Conservation (phyloP, 2,797 vertebrate genomes). For the Cichlasoma orientale region DNA sequence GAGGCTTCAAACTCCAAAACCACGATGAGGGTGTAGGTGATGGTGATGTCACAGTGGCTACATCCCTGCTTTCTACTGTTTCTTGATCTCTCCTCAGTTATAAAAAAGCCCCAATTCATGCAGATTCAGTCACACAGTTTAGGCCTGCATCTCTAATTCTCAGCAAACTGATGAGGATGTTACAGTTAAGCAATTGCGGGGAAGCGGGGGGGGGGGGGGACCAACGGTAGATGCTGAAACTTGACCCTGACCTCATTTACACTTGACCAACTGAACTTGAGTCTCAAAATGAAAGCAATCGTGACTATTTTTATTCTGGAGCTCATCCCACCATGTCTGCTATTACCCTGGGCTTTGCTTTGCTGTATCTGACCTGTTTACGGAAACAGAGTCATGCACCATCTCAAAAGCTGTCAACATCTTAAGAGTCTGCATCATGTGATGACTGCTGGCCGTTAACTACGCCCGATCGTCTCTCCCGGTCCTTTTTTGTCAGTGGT, state of each 20-base stretch:
- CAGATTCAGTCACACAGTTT: neutral
- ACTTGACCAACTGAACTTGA: neutral
- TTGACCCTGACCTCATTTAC: accelerated
- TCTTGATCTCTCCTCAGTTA: accelerated
- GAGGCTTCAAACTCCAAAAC: no score
- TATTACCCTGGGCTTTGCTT: neutral
- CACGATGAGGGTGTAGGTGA: no score
- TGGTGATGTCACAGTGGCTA: no score
- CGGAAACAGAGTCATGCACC: conserved; percentile 6
- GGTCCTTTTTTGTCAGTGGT: conserved; percentile 10
- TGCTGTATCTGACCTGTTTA: neutral
- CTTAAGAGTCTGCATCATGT: neutral
- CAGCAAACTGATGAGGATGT: neutral
- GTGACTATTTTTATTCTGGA: conserved; percentile 20
- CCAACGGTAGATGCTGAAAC: neutral
- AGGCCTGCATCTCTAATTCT: accelerated
- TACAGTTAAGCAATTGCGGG: neutral
- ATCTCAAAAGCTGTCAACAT: neutral
- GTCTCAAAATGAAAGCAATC: neutral
- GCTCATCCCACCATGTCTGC: neutral
- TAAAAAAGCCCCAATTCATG: neutral
- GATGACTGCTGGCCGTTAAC: conserved; percentile 24
- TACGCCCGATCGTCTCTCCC: neutral
- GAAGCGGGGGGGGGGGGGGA: no score
- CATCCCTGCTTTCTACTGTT: accelerated